Conservation (phyloP, 2,113 vertebrate species). For the Bujurquina vittata region DNA sequence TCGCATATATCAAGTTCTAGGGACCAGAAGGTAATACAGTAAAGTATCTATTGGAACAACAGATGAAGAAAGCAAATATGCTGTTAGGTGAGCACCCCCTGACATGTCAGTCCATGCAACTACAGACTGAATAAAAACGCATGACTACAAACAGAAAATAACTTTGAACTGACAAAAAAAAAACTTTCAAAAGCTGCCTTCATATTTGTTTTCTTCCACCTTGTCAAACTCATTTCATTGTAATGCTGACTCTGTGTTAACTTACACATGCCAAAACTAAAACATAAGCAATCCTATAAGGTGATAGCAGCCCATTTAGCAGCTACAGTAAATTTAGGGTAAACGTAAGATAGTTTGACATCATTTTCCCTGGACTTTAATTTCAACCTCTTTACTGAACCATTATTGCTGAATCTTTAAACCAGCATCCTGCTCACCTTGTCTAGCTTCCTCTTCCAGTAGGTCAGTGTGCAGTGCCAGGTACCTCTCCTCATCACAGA, state of each 20-base stretch:
- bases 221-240: too few relatives aligned
- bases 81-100: background rate
- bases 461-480: conserved; percentile 99
- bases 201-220: too few relatives aligned
- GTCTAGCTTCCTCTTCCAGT: conserved; percentile 98
- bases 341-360: background rate
- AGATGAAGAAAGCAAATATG: background rate
- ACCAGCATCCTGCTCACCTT: conserved; percentile 84
- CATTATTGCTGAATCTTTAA: background rate
- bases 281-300: background rate
- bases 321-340: background rate
- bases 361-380: background rate
- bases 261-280: too few relatives aligned
- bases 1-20: background rate
- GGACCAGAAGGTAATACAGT: background rate
- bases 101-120: background rate
- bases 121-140: background rate
- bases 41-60: background rate
- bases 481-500: conserved; percentile 99
- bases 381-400: background rate
- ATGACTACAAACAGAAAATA: background rate
- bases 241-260: too few relatives aligned
- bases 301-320: background rate
- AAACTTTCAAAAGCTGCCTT: too few relatives aligned
- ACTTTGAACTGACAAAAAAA: background rate